phyloP scores from a whole-genome alignment of 2,113 vertebrate genomes.

The Trematomus loennbergii region DNA sequence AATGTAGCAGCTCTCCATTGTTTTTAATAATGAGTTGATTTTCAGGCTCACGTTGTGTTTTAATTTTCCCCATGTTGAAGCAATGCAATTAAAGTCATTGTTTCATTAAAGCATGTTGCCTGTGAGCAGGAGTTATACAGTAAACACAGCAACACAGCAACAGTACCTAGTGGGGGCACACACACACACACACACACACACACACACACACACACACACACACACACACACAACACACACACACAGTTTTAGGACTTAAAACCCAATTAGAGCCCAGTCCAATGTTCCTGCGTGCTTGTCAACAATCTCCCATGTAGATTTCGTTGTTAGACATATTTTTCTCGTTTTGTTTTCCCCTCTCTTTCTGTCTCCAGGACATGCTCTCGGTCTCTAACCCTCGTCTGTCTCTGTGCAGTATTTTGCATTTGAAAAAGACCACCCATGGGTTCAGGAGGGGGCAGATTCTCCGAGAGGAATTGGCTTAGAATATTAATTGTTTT shows the following conservation, averaged over 20 bases:
- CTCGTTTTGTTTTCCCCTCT: constrained; percentile 30
- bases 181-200: constrained; percentile 1
- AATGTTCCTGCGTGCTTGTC: constrained; percentile 46
- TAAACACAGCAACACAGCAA: constrained; percentile 56
- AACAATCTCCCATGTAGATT: constrained; percentile 44
- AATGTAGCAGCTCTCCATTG: constrained; percentile 58
- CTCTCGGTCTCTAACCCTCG: constrained; percentile 44
- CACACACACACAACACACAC: constrained; percentile 8
- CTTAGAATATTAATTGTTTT: constrained; percentile 79
- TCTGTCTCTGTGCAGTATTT: constrained; percentile 59
- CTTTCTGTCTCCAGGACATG: constrained; percentile 30
- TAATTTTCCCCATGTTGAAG: constrained; percentile 59
- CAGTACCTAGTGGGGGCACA: neutral
- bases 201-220: constrained; percentile 2
- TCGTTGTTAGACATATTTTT: neutral
- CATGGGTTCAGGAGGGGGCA: constrained; percentile 69
- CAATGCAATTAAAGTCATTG: constrained; percentile 72
- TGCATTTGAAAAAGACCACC: constrained; percentile 82
- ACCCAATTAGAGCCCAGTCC: constrained; percentile 63
- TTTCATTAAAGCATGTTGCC: constrained; percentile 63
- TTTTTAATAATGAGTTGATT: constrained; percentile 69
- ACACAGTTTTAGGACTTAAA: constrained; percentile 35
- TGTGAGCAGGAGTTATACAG: constrained; percentile 43
- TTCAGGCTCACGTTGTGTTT: constrained; percentile 54
- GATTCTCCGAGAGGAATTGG: constrained; percentile 65